Conservation (phyloP, 2,797 vertebrate species). For the Oreortyx pictus region DNA sequence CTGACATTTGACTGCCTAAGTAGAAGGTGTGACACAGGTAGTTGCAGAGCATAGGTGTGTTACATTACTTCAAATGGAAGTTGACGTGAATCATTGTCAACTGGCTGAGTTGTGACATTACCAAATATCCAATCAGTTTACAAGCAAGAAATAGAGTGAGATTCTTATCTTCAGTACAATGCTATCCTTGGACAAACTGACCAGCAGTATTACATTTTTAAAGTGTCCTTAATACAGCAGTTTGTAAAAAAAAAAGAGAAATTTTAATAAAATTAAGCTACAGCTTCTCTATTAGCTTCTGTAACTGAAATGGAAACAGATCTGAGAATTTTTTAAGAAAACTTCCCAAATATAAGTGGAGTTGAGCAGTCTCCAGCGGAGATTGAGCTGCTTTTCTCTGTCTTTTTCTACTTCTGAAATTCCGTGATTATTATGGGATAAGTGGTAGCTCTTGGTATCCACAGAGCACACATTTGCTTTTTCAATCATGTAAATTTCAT, state of each 20-base stretch:
- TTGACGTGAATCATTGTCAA: not conserved
- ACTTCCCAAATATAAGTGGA: not conserved
- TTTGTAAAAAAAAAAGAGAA: not conserved
- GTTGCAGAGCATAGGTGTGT: not conserved
- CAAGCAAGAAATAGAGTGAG: not conserved
- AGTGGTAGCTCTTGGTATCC: not conserved
- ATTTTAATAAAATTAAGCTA: not conserved
- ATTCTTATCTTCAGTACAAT: not conserved
- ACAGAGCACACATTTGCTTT: slow-evolving; percentile 41
- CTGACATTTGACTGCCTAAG: not conserved
- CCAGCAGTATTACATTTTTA: not conserved
- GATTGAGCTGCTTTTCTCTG: not conserved
- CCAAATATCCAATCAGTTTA: not conserved
- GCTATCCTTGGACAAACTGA: not conserved
- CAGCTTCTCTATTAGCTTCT: not conserved
- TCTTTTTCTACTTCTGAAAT: slow-evolving; percentile 5
- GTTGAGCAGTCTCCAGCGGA: not conserved
- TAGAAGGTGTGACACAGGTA: not conserved
- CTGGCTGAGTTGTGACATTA: not conserved
- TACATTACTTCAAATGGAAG: not conserved
- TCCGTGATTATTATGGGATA: not conserved
- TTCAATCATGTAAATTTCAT: slow-evolving; percentile 62
- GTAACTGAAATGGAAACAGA: not conserved
- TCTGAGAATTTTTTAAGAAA: not conserved
- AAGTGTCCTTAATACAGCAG: not conserved